Percentiles rank a stretch among this genome's conserved stretches.
Conservation (phyloP, 2,888 invertebrate species). For the Diaphora mendica region DNA sequence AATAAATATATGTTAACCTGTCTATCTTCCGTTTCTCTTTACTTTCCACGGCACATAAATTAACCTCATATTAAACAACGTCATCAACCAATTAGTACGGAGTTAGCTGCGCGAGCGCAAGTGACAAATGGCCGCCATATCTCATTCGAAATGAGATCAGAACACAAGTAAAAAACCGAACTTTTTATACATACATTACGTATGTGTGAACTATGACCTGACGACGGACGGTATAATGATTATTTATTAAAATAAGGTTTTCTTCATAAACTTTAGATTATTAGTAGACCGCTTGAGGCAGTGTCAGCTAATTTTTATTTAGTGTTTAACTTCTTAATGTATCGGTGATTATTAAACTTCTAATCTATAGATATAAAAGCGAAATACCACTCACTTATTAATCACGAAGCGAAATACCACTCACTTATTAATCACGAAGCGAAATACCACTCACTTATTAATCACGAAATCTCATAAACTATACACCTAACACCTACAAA, state of each 20-base stretch:
- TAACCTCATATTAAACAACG: conserved; percentile 47
- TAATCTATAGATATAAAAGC: no score
- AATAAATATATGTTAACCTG: conserved; percentile 36
- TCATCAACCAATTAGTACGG: conserved; percentile 65
- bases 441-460: no score
- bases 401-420: no score
- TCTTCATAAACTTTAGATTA: conserved; percentile 45
- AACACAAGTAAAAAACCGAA: conserved; percentile 33
- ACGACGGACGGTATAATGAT: conserved; percentile 29
- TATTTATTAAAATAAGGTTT: conserved; percentile 45
- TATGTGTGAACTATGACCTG: conserved; percentile 65
- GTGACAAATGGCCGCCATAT: conserved; percentile 68
- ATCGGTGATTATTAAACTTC: conserved; percentile 30
- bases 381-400: no score
- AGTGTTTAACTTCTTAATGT: conserved; percentile 25
- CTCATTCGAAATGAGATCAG: conserved; percentile 70
- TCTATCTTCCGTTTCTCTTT: conserved; percentile 44
- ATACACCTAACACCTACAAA: no score
- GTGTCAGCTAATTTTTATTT: conserved; percentile 47
- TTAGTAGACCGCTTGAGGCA: conserved; percentile 38
- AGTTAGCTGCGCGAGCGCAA: conserved; percentile 51
- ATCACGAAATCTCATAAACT: no score
- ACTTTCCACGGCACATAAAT: conserved; percentile 52
- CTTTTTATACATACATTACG: conserved; percentile 46
- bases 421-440: no score